Percentiles rank a stretch among this genome's conserved stretches.
Conservation (phyloP, 2,888 invertebrate genomes). For the Eupithecia dodoneata region DNA sequence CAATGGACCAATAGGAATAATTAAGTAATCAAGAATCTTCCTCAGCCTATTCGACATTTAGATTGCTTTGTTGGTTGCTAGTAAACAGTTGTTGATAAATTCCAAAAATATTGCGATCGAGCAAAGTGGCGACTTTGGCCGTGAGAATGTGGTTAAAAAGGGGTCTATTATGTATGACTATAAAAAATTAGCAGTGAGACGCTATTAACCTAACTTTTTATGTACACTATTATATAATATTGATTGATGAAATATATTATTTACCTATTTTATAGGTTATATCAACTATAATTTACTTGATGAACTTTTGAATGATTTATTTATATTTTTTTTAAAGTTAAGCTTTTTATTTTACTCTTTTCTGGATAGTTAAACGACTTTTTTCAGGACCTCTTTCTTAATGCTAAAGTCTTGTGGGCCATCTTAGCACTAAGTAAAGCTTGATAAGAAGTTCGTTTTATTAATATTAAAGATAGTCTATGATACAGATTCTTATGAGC, state of each 20-base stretch:
- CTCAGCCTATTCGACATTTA: neutral
- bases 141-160: too few relatives aligned
- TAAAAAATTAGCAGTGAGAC: neutral
- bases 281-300: too few relatives aligned
- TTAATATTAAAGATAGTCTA: neutral
- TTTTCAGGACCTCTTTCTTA: neutral
- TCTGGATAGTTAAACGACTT: neutral
- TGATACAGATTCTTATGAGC: neutral
- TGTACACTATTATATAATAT: too few relatives aligned
- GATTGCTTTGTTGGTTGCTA: neutral
- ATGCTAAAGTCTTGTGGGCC: neutral
- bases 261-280: too few relatives aligned
- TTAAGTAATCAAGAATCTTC: neutral
- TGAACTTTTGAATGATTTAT: too few relatives aligned
- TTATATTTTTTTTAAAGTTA: neutral
- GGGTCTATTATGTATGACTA: too few relatives aligned
- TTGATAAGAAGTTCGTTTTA: neutral
- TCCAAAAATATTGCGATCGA: neutral
- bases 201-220: neutral
- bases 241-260: too few relatives aligned
- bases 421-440: neutral
- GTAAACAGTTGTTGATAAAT: neutral
- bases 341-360: neutral
- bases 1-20: neutral
- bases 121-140: too few relatives aligned